phyloP scores from a whole-genome alignment of 2,113 vertebrate genomes.

The Chlorocebus sabaeus region DNA sequence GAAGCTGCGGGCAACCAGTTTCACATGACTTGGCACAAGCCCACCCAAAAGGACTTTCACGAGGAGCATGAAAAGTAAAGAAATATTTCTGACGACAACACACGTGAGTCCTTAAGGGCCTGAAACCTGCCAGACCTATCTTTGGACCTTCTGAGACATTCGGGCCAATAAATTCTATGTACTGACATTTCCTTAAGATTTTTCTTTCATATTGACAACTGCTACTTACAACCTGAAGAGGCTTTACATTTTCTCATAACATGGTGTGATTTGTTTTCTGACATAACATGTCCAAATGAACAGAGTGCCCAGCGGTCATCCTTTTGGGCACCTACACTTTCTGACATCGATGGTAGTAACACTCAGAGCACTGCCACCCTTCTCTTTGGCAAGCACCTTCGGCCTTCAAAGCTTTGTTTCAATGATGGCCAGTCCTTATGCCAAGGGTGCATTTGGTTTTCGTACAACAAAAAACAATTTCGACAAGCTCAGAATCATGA shows the following conservation, averaged over 20 bases:
- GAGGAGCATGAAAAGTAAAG: not conserved
- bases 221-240: not conserved
- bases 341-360: accelerated
- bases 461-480: not conserved
- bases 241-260: not conserved
- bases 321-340: accelerated
- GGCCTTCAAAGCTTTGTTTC: not conserved
- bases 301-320: accelerated
- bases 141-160: not conserved
- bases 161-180: not conserved
- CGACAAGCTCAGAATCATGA: not conserved
- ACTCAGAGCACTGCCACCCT: not conserved
- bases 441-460: not conserved
- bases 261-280: not conserved
- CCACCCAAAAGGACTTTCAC: not conserved
- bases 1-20: too few species aligned
- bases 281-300: not conserved
- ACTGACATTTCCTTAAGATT: not conserved
- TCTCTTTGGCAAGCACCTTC: not conserved
- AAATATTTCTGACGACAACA: not conserved
- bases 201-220: not conserved
- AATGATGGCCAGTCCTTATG: not conserved
- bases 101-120: not conserved
- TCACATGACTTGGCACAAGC: not conserved
- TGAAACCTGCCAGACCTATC: not conserved